Conservation (phyloP, 2,113 vertebrate genomes). For the Sander vitreus region DNA sequence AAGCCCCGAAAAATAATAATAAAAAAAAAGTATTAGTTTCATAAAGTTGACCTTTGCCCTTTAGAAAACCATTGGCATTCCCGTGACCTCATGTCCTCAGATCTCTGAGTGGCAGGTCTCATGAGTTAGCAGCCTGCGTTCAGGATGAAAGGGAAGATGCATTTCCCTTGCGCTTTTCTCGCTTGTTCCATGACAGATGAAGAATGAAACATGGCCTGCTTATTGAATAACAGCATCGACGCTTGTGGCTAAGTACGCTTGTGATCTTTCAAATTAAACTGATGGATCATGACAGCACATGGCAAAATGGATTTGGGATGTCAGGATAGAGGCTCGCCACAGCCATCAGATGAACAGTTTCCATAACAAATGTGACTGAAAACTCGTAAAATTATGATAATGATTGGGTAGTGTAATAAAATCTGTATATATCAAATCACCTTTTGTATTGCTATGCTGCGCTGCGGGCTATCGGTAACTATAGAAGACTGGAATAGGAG, state of each 20-base stretch:
- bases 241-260: conserved; percentile 74
- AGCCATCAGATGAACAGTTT: conserved; percentile 69
- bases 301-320: conserved; percentile 77
- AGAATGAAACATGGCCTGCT: conserved; percentile 72
- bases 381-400: conserved; percentile 81
- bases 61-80: background rate
- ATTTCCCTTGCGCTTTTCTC: conserved; percentile 24
- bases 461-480: conserved; percentile 38
- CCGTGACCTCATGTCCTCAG: background rate
- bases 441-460: conserved; percentile 58
- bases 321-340: conserved; percentile 61
- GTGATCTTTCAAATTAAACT: conserved; percentile 83
- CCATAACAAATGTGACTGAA: conserved; percentile 75
- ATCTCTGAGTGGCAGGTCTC: conserved; percentile 14
- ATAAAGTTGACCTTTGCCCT: conserved; percentile 22
- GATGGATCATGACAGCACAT: conserved; percentile 76
- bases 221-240: conserved; percentile 78
- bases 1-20: too few species aligned
- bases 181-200: conserved; percentile 64
- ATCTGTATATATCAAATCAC: conserved; percentile 81
- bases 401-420: conserved; percentile 79
- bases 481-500: conserved; percentile 14
- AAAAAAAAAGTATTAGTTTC: background rate
- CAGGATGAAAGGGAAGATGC: conserved; percentile 36
- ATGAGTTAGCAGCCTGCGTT: background rate